phyloP scores from a whole-genome alignment of 1,140 invertebrate genomes.

The Papilio aristodemus region DNA sequence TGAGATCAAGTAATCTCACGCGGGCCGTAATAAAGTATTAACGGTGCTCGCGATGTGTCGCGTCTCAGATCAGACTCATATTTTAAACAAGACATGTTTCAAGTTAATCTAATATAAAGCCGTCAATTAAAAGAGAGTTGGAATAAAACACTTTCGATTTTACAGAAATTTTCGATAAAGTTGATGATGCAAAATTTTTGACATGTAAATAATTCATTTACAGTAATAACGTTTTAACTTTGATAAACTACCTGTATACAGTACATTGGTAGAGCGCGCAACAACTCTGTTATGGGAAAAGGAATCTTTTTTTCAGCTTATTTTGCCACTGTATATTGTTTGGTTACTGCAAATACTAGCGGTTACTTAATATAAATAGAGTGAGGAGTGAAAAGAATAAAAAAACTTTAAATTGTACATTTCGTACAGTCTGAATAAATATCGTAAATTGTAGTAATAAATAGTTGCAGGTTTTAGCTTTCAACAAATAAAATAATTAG shows the following conservation, averaged over 20 bases:
- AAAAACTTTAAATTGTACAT: not conserved
- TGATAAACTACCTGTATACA: too few relatives aligned
- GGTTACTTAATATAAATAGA: too few relatives aligned
- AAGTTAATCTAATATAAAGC: not conserved
- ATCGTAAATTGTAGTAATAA: not conserved
- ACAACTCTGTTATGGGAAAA: too few relatives aligned
- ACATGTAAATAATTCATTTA: too few relatives aligned
- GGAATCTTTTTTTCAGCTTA: too few relatives aligned
- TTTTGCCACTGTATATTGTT: too few relatives aligned
- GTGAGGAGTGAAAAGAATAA: not conserved
- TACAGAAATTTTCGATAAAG: not conserved
- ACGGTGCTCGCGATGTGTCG: conserved; percentile 42
- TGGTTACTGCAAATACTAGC: too few relatives aligned
- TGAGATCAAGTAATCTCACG: conserved; percentile 58
- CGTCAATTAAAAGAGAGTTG: not conserved
- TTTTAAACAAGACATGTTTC: conserved; percentile 13
- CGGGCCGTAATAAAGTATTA: conserved; percentile 64
- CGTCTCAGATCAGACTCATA: conserved; percentile 40
- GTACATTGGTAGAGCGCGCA: too few relatives aligned
- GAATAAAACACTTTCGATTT: too few relatives aligned
- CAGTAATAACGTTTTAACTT: too few relatives aligned
- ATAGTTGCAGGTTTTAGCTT: conserved; percentile 27
- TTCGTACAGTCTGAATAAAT: not conserved
- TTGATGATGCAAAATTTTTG: not conserved
- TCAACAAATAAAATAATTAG: conserved; percentile 13